Evolutionary conservation across 2,888 invertebrate genomes (phyloP).

Genomic region (Dorcus parallelipipedus): DNA sequence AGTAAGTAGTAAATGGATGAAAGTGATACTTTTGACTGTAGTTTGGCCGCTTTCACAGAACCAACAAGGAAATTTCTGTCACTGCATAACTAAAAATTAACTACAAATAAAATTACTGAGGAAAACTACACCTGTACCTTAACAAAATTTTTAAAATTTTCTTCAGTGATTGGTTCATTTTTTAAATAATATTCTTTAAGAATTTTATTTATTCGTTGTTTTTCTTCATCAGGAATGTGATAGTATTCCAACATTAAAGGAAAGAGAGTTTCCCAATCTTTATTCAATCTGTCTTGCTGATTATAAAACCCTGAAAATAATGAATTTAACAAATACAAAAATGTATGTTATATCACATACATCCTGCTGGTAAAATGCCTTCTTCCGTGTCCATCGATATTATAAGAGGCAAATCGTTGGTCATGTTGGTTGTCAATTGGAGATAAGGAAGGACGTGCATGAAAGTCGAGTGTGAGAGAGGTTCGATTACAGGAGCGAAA

Average conservation of each 20-base stretch:
- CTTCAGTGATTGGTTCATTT: conserved; percentile 24
- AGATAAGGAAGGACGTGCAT: conserved; percentile 61
- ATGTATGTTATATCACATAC: conserved; percentile 44
- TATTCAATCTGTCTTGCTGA: conserved; percentile 45
- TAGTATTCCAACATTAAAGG: conserved; percentile 35
- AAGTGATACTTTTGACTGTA: conserved; percentile 35
- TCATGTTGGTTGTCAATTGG: conserved; percentile 57
- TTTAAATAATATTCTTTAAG: conserved; percentile 35
- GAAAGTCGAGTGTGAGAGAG: conserved; percentile 53
- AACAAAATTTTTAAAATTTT: conserved; percentile 31
- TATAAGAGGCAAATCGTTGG: conserved; percentile 67
- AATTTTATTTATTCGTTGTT: conserved; percentile 22
- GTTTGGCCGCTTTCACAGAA: conserved; percentile 30
- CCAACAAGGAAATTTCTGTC: conserved; percentile 51
- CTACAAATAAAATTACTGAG: conserved; percentile 58
- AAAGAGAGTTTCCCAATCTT: conserved; percentile 35
- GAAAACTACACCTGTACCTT: conserved; percentile 28
- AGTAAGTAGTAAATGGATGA: conserved; percentile 56
- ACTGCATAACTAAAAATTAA: conserved; percentile 18
- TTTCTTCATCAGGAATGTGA: conserved; percentile 29
- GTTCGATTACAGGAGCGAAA: conserved; percentile 39
- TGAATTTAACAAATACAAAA: not conserved
- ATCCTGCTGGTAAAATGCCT: conserved; percentile 66
- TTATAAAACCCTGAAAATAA: conserved; percentile 27
- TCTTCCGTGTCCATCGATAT: conserved; percentile 67